phyloP scores from a whole-genome alignment of 2,888 invertebrate species.

The Cosmorhoe ocellata region DNA sequence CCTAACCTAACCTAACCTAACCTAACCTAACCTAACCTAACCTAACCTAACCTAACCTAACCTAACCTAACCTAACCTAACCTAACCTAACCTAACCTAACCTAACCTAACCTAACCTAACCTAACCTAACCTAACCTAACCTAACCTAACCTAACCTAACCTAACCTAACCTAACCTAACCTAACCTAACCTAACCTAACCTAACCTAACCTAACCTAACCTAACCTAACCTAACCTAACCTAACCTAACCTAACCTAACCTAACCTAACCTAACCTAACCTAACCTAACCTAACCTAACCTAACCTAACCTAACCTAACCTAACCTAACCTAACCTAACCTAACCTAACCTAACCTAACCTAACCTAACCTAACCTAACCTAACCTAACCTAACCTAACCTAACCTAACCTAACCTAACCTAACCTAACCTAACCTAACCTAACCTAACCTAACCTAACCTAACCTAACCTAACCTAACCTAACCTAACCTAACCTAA shows the following conservation, averaged over 20 bases:
- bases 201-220: background rate
- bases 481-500: background rate
- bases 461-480: constrained; percentile 5
- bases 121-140: constrained; percentile 14
- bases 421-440: background rate
- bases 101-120: constrained; percentile 29
- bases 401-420: background rate
- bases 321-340: constrained; percentile 1
- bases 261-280: constrained; percentile 10
- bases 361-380: constrained; percentile 5
- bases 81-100: constrained; percentile 28
- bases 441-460: constrained; percentile 1
- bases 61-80: constrained; percentile 29
- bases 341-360: constrained; percentile 5
- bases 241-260: constrained; percentile 9
- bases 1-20: constrained; percentile 33
- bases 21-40: constrained; percentile 31
- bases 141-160: background rate
- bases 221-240: background rate
- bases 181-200: background rate
- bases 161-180: background rate
- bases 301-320: constrained; percentile 31
- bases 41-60: constrained; percentile 9
- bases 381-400: constrained; percentile 4
- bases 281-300: constrained; percentile 23